Conservation (phyloP, 2,888 invertebrate genomes). For the Atherix ibis region DNA sequence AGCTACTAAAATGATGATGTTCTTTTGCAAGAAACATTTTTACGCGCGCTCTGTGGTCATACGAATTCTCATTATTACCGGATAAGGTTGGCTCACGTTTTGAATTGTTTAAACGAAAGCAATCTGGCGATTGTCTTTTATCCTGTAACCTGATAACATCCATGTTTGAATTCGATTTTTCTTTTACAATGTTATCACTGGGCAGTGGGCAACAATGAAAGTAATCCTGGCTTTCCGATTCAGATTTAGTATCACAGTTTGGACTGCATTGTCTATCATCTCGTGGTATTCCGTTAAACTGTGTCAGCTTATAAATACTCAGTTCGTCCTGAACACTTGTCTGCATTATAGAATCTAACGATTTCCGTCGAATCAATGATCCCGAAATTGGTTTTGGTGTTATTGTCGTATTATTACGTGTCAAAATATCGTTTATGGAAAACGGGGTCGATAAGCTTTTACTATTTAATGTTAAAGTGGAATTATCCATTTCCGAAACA, state of each 20-base stretch:
- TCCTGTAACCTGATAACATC: neutral
- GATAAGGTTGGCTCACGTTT: neutral
- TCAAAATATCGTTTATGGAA: conserved; percentile 57
- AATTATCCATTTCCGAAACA: conserved; percentile 11
- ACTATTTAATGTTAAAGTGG: conserved; percentile 14
- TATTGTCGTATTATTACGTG: conserved; percentile 26
- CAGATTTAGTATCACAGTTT: conserved; percentile 14
- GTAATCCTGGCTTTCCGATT: conserved; percentile 9
- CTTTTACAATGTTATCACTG: too few relatives aligned
- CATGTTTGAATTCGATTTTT: conserved; percentile 6
- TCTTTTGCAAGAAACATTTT: conserved; percentile 9
- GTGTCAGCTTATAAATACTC: conserved; percentile 8
- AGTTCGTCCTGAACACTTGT: conserved; percentile 12
- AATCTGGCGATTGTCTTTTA: neutral
- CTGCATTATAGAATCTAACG: conserved; percentile 12
- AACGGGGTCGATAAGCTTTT: conserved; percentile 43
- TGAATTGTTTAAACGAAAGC: neutral
- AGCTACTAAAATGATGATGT: conserved; percentile 8
- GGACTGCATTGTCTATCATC: conserved; percentile 16
- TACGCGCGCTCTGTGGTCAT: conserved; percentile 6
- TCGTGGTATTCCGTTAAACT: conserved; percentile 9
- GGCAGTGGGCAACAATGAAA: too few relatives aligned
- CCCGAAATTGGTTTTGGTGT: conserved; percentile 15
- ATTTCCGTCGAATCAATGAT: conserved; percentile 18
- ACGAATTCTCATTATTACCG: neutral